A percentile compares a stretch with the other conserved stretches of the same genome.
Conservation (phyloP, 2,888 invertebrate species). For the Aleiodes alternator region DNA sequence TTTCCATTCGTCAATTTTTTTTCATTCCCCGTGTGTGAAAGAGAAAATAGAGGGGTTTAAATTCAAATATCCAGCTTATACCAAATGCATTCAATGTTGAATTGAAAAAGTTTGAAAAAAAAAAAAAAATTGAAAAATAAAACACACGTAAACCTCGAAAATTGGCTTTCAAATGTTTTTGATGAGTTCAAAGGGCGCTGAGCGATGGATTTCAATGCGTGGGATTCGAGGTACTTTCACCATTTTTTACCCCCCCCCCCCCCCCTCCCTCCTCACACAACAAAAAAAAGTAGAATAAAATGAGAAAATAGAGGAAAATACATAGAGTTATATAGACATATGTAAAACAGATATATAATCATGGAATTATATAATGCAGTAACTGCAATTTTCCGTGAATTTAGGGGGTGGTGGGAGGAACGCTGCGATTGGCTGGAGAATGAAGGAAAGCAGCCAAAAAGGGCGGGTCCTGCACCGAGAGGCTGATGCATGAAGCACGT, state of each 20-base stretch:
- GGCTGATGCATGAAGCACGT: conserved; percentile 55
- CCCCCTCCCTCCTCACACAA: too few species aligned
- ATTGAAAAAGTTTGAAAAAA: conserved; percentile 4
- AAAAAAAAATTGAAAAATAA: neutral
- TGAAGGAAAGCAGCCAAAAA: conserved; percentile 48
- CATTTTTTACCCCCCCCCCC: neutral
- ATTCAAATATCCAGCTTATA: conserved; percentile 22
- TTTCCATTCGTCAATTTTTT: conserved; percentile 10
- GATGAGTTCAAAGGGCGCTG: conserved; percentile 8
- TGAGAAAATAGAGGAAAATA: neutral
- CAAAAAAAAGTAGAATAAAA: neutral
- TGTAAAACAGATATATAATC: neutral
- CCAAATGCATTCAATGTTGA: neutral
- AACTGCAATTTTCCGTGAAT: conserved; percentile 65
- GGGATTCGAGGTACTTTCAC: neutral
- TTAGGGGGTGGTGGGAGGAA: conserved; percentile 41
- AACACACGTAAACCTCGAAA: conserved; percentile 8
- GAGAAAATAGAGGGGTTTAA: conserved; percentile 2
- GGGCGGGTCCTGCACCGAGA: conserved; percentile 64
- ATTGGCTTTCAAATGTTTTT: neutral
- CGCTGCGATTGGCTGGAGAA: conserved; percentile 34
- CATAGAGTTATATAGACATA: too few species aligned
- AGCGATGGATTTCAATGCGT: conserved; percentile 23
- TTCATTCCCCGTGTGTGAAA: conserved; percentile 13
- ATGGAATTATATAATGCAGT: conserved; percentile 60